phyloP scores from a whole-genome alignment of 2,113 vertebrate species.

The Apeltes quadracus region DNA sequence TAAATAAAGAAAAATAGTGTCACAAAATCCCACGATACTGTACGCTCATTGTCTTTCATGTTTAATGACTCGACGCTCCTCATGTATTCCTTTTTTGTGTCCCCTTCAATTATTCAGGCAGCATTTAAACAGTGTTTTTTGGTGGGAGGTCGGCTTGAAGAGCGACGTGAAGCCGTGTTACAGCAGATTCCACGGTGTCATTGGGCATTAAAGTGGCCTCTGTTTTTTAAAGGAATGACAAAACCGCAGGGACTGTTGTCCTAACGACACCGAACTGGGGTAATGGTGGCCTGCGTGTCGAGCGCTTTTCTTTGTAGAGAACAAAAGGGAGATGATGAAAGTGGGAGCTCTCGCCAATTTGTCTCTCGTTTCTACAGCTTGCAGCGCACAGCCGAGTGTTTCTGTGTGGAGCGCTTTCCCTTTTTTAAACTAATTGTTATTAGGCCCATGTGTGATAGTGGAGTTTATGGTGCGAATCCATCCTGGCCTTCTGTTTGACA shows the following conservation, averaged over 20 bases:
- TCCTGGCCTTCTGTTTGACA: slow-evolving; percentile 73
- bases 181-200: slow-evolving; percentile 21
- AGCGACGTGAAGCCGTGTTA: slow-evolving; percentile 30
- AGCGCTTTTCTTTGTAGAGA: slow-evolving; percentile 10
- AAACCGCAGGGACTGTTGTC: slow-evolving; percentile 46
- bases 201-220: slow-evolving; percentile 30
- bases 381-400: slow-evolving; percentile 64
- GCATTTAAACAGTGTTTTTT: slow-evolving; percentile 27
- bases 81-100: slow-evolving; percentile 49
- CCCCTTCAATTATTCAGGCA: slow-evolving; percentile 40
- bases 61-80: slow-evolving; percentile 55
- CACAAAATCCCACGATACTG: slow-evolving; percentile 60
- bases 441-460: slow-evolving; percentile 64
- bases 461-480: slow-evolving; percentile 80
- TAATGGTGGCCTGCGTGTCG: slow-evolving; percentile 29
- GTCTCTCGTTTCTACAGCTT: slow-evolving; percentile 53
- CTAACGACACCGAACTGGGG: slow-evolving; percentile 39
- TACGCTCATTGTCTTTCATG: slow-evolving; percentile 67
- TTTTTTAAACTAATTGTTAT: slow-evolving; percentile 54
- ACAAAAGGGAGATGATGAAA: slow-evolving; percentile 64
- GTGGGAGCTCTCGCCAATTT: slow-evolving; percentile 44
- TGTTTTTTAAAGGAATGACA: slow-evolving; percentile 21
- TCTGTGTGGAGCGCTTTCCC: slow-evolving; percentile 59
- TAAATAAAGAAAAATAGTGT: slow-evolving; percentile 82
- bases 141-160: slow-evolving; percentile 8